Conservation (phyloP, 2,888 invertebrate genomes). For the Acanthosepion esculentum region DNA sequence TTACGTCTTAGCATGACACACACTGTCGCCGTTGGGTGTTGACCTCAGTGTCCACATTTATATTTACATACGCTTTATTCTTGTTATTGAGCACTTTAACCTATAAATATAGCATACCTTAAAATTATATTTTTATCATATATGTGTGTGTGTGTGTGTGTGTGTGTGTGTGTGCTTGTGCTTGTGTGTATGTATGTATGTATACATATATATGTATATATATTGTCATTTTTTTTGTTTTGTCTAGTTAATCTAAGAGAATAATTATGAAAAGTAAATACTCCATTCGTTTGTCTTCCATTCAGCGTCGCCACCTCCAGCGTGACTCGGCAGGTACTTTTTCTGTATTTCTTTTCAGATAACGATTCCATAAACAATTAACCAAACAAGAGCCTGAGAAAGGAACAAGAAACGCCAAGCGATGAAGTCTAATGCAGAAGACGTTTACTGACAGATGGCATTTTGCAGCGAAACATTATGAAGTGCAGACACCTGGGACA, state of each 20-base stretch:
- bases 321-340: background rate
- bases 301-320: background rate
- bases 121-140: too few species aligned
- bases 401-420: background rate
- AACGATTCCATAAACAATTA: background rate
- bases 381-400: background rate
- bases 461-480: background rate
- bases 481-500: constrained; percentile 33
- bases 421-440: background rate
- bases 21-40: too few species aligned
- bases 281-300: background rate
- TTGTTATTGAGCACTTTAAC: too few species aligned
- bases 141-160: too few species aligned
- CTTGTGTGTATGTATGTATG: too few species aligned
- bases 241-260: background rate
- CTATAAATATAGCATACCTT: too few species aligned
- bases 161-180: too few species aligned
- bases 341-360: background rate
- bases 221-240: background rate
- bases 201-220: background rate
- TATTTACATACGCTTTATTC: too few species aligned
- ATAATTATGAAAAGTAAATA: background rate
- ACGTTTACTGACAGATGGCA: background rate
- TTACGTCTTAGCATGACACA: too few species aligned
- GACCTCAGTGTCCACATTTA: too few species aligned